Percentiles rank a stretch among this genome's conserved stretches.
Conservation (phyloP, 2,113 vertebrate species). For the Lathamus discolor region DNA sequence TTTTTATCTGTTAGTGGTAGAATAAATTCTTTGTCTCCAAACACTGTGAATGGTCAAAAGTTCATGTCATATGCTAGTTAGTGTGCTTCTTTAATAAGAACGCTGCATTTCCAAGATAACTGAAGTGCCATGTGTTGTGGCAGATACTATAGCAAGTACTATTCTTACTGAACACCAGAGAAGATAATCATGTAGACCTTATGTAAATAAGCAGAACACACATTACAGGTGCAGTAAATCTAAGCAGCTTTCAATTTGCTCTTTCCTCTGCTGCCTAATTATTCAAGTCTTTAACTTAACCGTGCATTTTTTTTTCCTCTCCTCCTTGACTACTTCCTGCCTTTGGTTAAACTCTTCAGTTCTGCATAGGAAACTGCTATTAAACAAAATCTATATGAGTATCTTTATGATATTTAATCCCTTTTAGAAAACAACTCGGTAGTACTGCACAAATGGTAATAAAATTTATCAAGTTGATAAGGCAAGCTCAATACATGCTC, state of each 20-base stretch:
- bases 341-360: neutral
- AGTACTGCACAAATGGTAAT: neutral
- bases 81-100: slow-evolving; percentile 17
- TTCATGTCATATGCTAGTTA: slow-evolving; percentile 30
- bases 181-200: slow-evolving; percentile 66
- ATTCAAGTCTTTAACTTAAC: slow-evolving; percentile 26
- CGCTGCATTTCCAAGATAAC: slow-evolving; percentile 69
- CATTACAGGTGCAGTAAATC: slow-evolving; percentile 43
- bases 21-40: neutral
- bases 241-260: slow-evolving; percentile 46
- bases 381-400: neutral
- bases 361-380: neutral
- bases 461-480: neutral
- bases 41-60: slow-evolving; percentile 26
- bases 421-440: neutral
- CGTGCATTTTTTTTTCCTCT: neutral
- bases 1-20: neutral
- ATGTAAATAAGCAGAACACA: slow-evolving; percentile 67
- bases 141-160: slow-evolving; percentile 39
- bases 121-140: slow-evolving; percentile 26
- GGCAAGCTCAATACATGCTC: neutral
- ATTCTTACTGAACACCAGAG: slow-evolving; percentile 64
- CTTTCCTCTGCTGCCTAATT: slow-evolving; percentile 13
- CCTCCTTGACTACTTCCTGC: neutral
- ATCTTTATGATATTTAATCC: neutral